Base-by-base conservation (phyloP, 2,888 invertebrate genomes). In the Macrophya annulata region DNA sequence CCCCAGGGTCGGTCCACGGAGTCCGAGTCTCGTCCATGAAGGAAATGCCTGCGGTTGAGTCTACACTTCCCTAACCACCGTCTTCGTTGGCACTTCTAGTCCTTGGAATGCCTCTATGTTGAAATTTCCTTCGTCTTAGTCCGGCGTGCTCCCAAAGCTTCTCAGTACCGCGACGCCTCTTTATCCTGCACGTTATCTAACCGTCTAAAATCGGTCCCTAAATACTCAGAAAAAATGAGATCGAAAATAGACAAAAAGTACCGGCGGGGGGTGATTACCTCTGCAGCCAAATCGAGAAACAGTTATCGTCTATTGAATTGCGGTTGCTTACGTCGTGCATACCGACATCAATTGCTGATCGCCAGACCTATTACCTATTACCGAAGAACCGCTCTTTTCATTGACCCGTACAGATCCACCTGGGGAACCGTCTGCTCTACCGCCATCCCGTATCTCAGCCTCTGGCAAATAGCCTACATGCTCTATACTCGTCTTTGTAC, bases 31-130 rank as follows among this genome's bases (percentile, higher is more conserved):
- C 83, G 51, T 68, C 31, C 43, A 12, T 31, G 51, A 31, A 45
- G 83, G 65, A 83, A 83, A 83, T 83, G 83, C 83, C 83, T 83
- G 83, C 83, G 83, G 83, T 68, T 62, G 68, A 83, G 48, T 83
- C 65, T 83, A 48, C 37, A 43, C 68, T 51, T 43, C 68, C 51
- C 83, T 65, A 62, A 43, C 68, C 83, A 68, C 51, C 25, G 45
- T 81, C 83, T 51, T 71, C 31, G 68, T 48, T 83, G 83, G 83
- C 68, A 83, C 68, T 83, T 83, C 83, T 71, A 17, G 37, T 48
- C 48, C 48, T 31, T 25, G 83, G 83, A 83, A 83, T 83, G 68
- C 83, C 31, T 83, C 83, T 71, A 48, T 62, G 62, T 81, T 43
- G 51, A 83, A 83, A 83, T 68, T 83, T 48, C 40, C 45, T 31